Evolutionary conservation across 2,888 invertebrate species (phyloP), one percentile per base, ranked within the genome.

Genomic region (Macaria notata): DNA sequence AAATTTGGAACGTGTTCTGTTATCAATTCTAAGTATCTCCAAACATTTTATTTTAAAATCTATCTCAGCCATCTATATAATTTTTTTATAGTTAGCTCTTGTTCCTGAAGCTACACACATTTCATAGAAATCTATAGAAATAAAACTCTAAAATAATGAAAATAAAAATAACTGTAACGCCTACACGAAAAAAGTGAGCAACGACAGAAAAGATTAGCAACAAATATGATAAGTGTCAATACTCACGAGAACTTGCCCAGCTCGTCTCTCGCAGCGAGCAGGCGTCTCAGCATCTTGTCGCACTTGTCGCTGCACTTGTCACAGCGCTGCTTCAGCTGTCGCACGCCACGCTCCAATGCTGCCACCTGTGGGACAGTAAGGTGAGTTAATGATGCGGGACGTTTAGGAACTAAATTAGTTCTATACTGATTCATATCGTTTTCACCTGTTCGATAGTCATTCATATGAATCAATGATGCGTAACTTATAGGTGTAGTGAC

Each of bases 331-430:
- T 96, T 96, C 65, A 98, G 88, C 62, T 95, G 95, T 42, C 97
- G 94, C 9, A 97, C 97, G 68, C 96, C 96, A 72, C 96, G 96
- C 86, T 98, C 98, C 65, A 98, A 88, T 31, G 95, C 95, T 38
- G 96, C 94, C 39, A 98, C 95, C 88, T 92, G 70, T 42, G 2
- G 31, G 8, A 49, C 39, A 38, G 31, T 31, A 38, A 38, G 8
- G 8, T 42, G 30, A 36, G 7, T 3, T n/a, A 8, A 5, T 19
- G 4, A 30, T 1, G 19, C 31, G 31, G n/a, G 1, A 41, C 8
- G 1, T 36, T 36, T 1, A 36, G 2, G 9, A 41, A 41, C 41
- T 3, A 5, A 41, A n/a, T 8, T 41, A 19, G 19, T 19, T 19
- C n/a, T 19, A 19, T 38, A 38, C 8, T 38, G 8, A 38, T 19